Evolutionary conservation across 2,888 invertebrate genomes (phyloP), one percentile per base, ranked within the genome.

Genomic region (Synergus laeviventris): DNA sequence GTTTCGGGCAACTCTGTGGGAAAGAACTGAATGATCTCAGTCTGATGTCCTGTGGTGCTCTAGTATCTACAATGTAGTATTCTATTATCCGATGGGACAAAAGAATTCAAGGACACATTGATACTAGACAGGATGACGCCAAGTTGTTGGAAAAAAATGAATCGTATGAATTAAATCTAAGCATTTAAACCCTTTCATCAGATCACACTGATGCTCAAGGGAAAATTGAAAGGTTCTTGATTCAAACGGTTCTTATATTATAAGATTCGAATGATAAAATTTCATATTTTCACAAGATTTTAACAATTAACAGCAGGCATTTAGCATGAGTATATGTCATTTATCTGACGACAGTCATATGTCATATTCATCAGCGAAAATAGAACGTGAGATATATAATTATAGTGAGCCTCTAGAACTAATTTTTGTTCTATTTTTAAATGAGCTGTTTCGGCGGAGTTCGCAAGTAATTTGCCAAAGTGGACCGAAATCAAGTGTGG

Each of bases 1-100:
- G 82, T 87, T 89, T 89, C 84, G 83, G 86, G 84, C 86, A 85
- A 87, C 79, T 86, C 86, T 89, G 88, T 90, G 89, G 88, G 89
- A 89, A 90, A 86, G 80, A 81, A 85, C 83, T 83, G 82, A 86
- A 82, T 81, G 84, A 85, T 84, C 84, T 74, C 54, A 74, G 77
- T 81, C 81, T 80, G 84, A 84, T 84, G 84, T 86, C 86, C 84
- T 83, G 87, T 81, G 83, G 84, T 83, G 85, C 86, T 84, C 81
- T 79, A 80, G 85, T 85, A 87, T 88, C n/a, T n/a, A 31, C 5
- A 5, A 31, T 31, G 5, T 31, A 31, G 31, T 31, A 31, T 5
- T 88, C 88, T 88, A 83, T 81, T 75, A 77, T 70, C 76, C 79
- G 82, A 84, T 62, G 45, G 24, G 70, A 70, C 70, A 70, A 70